Evolutionary conservation across 2,797 vertebrate genomes (phyloP).

Genomic region (Lepilemur ruficaudatus): DNA sequence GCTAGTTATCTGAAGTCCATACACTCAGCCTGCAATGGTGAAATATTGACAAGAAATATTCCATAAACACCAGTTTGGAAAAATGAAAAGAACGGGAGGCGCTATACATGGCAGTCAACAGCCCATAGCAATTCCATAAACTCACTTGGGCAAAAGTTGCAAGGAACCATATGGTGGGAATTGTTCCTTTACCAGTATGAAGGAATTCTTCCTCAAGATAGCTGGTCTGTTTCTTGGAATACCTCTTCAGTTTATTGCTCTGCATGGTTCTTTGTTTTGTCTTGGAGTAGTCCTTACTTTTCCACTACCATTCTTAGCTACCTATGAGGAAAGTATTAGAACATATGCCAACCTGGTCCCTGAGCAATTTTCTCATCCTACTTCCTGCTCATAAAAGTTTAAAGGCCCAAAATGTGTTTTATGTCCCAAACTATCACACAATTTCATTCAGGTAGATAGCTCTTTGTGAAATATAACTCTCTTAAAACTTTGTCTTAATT

Average conservation of each 20-base stretch:
- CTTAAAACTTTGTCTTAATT: background rate
- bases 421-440: background rate
- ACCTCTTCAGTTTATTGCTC: background rate
- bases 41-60: background rate
- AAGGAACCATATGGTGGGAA: background rate
- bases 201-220: background rate
- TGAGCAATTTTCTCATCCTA: background rate
- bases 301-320: background rate
- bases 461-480: background rate
- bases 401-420: background rate
- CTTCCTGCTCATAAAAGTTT: background rate
- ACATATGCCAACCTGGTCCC: background rate
- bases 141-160: background rate
- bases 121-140: background rate
- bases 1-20: background rate
- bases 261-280: background rate
- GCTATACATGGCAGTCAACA: background rate
- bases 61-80: background rate
- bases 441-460: background rate
- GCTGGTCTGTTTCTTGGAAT: background rate
- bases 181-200: background rate
- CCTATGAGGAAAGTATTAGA: background rate
- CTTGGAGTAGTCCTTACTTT: background rate
- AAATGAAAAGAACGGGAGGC: background rate
- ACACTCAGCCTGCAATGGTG: background rate